Base-by-base conservation (phyloP, 1,140 invertebrate species). In the Propsilocerus akamusi region DNA sequence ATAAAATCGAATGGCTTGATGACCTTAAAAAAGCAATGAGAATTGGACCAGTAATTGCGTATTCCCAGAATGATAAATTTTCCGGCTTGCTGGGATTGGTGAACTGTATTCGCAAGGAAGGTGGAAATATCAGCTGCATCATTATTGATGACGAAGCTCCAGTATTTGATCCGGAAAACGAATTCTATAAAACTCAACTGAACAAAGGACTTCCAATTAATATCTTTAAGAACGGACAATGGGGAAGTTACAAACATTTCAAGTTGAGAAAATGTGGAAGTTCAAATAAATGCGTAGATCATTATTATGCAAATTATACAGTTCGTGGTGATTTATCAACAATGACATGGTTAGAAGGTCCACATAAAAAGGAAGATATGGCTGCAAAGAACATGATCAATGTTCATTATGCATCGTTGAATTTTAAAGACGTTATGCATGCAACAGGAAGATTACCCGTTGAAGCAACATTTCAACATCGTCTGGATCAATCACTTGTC, bases 241-340 rank as follows among this genome's bases (percentile, higher is more conserved):
- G 91, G 75, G 86, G 87, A 10, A 82, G 78, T 25, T 83, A 88
- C 54, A 77, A 89, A 53, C 76, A 89, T 60, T 59, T 82, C 6
- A 59, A 71, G 10, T 53, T 83, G 1, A 41, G 22, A 20, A 20
- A 53, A 2, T 51, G 56, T 32, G 11, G 46, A 4, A 59, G 72
- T 48, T 20, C 34, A 17, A 20, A 14, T 20, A 5, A 20, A 7
- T 17, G 22, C 22, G 2, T 1, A 3, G 10, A 14, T 17, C 83
- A 95, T 67, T 81, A 78, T 0, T 91, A 76, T 61, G 77, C 83
- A 0, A 88, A 93, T 65, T 77, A 83, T 1, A 54, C 75, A 2
- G 79, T 81, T 6, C 74, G 81, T 55, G 88, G 91, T 48, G 92
- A 97, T 63, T 66, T 97, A 17, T 83, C 81, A 0, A 83, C 83